Evolutionary conservation across 2,888 invertebrate species (phyloP).

Genomic region (Teleogryllus oceanicus): DNA sequence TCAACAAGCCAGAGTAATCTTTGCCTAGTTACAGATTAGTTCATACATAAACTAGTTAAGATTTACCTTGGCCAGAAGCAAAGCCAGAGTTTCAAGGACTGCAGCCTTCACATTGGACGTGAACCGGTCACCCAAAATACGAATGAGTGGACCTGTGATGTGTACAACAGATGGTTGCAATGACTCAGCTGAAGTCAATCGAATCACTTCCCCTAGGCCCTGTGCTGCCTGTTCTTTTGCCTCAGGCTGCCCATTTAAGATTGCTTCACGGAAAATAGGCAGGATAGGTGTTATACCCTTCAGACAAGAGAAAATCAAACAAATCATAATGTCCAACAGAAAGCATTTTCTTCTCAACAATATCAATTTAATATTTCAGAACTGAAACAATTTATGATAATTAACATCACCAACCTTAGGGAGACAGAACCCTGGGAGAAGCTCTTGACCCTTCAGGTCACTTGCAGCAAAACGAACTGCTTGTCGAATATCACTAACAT

Average conservation of each 20-base stretch:
- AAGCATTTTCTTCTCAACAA: too few relatives aligned
- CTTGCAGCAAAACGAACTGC: conserved; percentile 87
- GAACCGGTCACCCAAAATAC: conserved; percentile 94
- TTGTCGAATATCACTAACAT: conserved; percentile 86
- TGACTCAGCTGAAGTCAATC: conserved; percentile 78
- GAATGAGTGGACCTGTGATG: conserved; percentile 95
- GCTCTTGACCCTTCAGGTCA: conserved; percentile 72
- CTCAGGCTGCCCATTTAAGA: conserved; percentile 91
- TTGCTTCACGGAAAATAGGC: conserved; percentile 93
- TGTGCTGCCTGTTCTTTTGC: conserved; percentile 93
- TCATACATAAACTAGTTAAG: too few relatives aligned
- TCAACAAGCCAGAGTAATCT: too few relatives aligned
- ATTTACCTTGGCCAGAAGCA: conserved; percentile 80
- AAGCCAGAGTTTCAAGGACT: conserved; percentile 88
- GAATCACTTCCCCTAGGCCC: conserved; percentile 80
- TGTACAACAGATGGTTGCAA: conserved; percentile 94
- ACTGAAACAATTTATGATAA: too few relatives aligned
- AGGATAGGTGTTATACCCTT: conserved; percentile 88
- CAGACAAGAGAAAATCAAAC: conserved; percentile 20
- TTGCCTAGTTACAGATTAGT: too few relatives aligned
- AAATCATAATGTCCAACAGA: too few relatives aligned
- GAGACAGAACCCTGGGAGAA: conserved; percentile 88
- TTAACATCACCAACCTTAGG: conserved; percentile 61
- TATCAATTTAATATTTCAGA: too few relatives aligned
- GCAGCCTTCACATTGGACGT: conserved; percentile 92